Conservation (phyloP, 2,113 vertebrate species). For the Patagioenas fasciata region DNA sequence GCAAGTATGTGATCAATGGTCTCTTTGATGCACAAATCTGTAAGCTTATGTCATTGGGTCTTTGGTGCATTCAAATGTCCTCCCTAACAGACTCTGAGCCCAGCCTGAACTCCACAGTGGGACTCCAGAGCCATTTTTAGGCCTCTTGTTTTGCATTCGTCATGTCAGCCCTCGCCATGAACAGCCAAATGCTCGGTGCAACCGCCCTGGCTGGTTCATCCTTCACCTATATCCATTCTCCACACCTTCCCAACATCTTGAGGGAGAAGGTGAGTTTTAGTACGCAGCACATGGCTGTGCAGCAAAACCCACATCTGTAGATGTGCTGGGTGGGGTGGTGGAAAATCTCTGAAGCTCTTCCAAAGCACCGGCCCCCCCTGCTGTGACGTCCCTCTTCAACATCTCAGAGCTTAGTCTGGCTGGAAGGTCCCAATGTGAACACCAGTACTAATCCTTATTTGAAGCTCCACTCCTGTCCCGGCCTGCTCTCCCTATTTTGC, state of each 20-base stretch:
- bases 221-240: not conserved
- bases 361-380: rapidly evolving
- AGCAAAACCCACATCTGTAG: not conserved
- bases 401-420: not conserved
- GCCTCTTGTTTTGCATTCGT: not conserved
- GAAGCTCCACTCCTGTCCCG: not conserved
- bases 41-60: not conserved
- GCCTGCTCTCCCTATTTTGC: not conserved
- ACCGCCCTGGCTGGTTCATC: not conserved
- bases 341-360: not conserved
- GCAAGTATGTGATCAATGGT: not conserved
- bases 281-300: not conserved
- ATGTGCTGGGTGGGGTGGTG: not conserved
- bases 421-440: not conserved
- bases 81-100: too few species aligned
- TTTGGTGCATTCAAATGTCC: too few species aligned
- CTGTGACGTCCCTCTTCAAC: not conserved
- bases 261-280: not conserved
- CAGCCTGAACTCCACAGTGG: too few species aligned
- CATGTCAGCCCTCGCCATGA: rapidly evolving
- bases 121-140: too few species aligned
- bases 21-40: not conserved
- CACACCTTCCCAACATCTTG: not conserved
- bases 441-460: not conserved
- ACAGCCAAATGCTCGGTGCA: not conserved